Evolutionary conservation across 2,113 vertebrate species (phyloP).

Genomic region (Dendropsophus ebraccatus): DNA sequence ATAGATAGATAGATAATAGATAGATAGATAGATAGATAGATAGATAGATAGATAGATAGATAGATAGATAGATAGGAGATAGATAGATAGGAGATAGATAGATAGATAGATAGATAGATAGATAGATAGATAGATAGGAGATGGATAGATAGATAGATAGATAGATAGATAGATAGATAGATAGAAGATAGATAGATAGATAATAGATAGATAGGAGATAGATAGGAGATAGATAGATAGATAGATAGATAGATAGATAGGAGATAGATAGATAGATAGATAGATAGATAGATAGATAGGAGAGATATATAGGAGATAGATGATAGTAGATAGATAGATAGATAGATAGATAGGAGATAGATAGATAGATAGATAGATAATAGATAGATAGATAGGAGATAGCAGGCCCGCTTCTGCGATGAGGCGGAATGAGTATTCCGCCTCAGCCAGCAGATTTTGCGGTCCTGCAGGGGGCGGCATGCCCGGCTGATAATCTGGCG

Average conservation of each 20-base stretch:
- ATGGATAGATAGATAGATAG: slow-evolving; percentile 4
- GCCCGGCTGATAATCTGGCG: no score
- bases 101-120: not conserved
- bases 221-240: not conserved
- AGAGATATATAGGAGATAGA: no score
- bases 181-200: not conserved
- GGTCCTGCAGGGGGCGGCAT: no score
- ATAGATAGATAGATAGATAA: not conserved
- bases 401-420: no score
- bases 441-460: no score
- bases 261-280: not conserved
- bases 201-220: not conserved
- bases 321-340: slow-evolving; percentile 1
- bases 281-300: not conserved
- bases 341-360: not conserved
- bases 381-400: not conserved
- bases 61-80: not conserved
- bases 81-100: not conserved
- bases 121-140: not conserved
- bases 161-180: slow-evolving; percentile 16
- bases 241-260: slow-evolving; percentile 1
- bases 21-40: not conserved
- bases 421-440: no score
- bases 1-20: not conserved
- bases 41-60: not conserved